Evolutionary conservation across 2,888 invertebrate genomes (phyloP).

Genomic region (Agrochola lychnidis): DNA sequence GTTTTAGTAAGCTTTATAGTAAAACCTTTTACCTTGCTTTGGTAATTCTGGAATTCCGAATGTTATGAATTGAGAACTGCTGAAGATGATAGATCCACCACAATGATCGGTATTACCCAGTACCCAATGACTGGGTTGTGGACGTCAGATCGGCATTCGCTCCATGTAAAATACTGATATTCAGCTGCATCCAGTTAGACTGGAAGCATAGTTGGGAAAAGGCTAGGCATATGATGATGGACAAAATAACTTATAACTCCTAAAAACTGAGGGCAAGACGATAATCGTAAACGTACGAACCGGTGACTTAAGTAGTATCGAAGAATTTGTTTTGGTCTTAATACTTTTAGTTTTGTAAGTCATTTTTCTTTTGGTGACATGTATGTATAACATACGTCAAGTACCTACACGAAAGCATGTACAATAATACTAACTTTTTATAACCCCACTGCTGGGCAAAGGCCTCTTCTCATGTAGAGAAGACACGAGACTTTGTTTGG

Average conservation of each 20-base stretch:
- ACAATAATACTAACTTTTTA: neutral
- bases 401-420: conserved; percentile 15
- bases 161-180: too few relatives aligned
- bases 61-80: neutral
- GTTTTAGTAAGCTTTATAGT: neutral
- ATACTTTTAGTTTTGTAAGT: too few relatives aligned
- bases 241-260: too few relatives aligned
- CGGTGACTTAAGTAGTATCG: neutral
- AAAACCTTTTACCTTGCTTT: too few relatives aligned
- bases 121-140: too few relatives aligned
- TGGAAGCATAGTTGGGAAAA: too few relatives aligned
- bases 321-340: neutral
- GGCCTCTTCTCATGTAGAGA: neutral
- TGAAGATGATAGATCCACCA: too few relatives aligned
- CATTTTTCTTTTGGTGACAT: neutral
- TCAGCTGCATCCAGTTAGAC: too few relatives aligned
- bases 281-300: neutral
- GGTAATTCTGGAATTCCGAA: neutral
- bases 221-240: too few relatives aligned
- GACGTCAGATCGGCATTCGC: too few relatives aligned
- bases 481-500: neutral
- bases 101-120: too few relatives aligned
- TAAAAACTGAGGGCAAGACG: neutral
- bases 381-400: neutral
- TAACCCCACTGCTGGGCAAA: neutral